Evolutionary conservation across 2,113 vertebrate species (phyloP).

Genomic region (Channa maculata): DNA sequence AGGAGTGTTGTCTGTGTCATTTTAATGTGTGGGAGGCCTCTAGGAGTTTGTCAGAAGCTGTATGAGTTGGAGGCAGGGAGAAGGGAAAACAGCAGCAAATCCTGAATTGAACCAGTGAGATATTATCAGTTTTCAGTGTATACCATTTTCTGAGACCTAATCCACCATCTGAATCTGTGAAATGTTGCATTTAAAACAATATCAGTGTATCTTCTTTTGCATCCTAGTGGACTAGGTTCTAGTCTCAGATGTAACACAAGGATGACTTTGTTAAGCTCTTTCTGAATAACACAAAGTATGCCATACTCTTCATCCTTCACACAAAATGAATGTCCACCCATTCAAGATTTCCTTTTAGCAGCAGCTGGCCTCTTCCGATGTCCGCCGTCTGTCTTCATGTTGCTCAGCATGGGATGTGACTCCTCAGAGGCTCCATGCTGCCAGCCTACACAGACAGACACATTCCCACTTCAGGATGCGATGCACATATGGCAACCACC

Average conservation of each 20-base stretch:
- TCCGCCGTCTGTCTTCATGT: slow-evolving; percentile 18
- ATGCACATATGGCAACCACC: slow-evolving; percentile 29
- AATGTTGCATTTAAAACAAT: background rate
- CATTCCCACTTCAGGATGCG: slow-evolving; percentile 22
- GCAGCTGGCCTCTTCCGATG: slow-evolving; percentile 20
- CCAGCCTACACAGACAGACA: slow-evolving; percentile 25
- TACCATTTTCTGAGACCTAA: background rate
- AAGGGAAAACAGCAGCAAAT: slow-evolving; percentile 49
- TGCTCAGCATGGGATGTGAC: slow-evolving; percentile 37
- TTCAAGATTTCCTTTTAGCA: slow-evolving; percentile 31
- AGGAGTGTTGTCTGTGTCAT: slow-evolving; percentile 44
- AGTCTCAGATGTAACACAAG: background rate
- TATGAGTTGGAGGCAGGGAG: slow-evolving; percentile 59
- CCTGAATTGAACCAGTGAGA: slow-evolving; percentile 50
- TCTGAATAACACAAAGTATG: background rate
- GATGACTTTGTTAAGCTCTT: background rate
- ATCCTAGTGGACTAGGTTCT: background rate
- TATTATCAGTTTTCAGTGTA: slow-evolving; percentile 46
- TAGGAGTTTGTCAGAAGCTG: slow-evolving; percentile 52
- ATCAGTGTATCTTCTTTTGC: background rate
- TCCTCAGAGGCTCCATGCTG: slow-evolving; percentile 32
- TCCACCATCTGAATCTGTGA: background rate
- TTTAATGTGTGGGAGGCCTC: slow-evolving; percentile 64
- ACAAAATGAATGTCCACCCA: background rate
- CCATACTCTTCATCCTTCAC: background rate